Conservation (phyloP, 2,797 vertebrate species). For the Microhierax caerulescens region DNA sequence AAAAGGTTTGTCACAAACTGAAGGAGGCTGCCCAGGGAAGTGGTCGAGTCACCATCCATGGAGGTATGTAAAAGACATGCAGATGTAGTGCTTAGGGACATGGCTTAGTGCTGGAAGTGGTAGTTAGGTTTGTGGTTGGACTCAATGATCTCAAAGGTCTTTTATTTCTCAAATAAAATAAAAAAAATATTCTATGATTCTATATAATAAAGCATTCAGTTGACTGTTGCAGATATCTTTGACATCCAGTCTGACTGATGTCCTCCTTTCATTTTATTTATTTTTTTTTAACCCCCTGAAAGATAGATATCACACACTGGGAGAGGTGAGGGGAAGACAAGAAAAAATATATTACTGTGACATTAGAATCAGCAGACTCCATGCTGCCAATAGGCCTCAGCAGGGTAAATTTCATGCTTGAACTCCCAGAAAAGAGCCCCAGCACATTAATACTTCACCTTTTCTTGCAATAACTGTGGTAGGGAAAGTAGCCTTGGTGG, state of each 20-base stretch:
- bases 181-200: too few species aligned
- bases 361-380: neutral
- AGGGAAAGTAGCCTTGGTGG: conserved; percentile 1
- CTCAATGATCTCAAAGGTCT: too few species aligned
- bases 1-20: too few species aligned
- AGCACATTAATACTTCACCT: neutral
- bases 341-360: neutral
- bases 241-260: neutral
- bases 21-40: too few species aligned
- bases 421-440: neutral
- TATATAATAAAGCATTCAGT: too few species aligned
- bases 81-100: too few species aligned
- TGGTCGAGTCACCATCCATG: too few species aligned
- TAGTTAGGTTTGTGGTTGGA: too few species aligned
- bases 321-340: neutral
- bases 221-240: neutral
- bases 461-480: neutral
- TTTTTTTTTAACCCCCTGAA: neutral
- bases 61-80: too few species aligned
- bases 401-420: neutral
- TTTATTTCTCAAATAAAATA: too few species aligned
- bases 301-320: neutral
- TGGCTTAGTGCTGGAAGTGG: too few species aligned
- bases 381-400: neutral
- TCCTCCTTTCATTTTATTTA: neutral